Evolutionary conservation across 2,113 vertebrate genomes (phyloP).

Genomic region (Danio rerio): DNA sequence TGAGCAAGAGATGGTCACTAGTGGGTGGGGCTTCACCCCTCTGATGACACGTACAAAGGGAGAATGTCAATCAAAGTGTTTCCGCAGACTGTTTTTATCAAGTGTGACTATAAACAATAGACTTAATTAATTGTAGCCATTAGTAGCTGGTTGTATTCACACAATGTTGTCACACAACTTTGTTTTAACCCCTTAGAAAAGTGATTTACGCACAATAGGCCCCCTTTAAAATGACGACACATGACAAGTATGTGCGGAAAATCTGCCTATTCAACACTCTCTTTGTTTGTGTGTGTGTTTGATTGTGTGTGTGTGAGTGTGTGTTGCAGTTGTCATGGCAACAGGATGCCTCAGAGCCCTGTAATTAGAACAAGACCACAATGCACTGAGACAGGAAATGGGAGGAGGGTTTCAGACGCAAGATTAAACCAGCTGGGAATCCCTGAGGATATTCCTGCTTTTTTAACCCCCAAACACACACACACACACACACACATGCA

Average conservation of each 20-base stretch:
- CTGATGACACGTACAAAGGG: too few species aligned
- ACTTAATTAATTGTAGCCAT: too few species aligned
- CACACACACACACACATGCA: not conserved
- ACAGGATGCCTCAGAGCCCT: constrained; percentile 59
- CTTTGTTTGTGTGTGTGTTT: constrained; percentile 4
- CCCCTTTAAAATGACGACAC: constrained; percentile 63
- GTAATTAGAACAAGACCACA: constrained; percentile 60
- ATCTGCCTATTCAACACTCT: constrained; percentile 54
- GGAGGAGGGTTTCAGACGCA: not conserved
- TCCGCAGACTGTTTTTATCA: too few species aligned
- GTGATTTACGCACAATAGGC: too few species aligned
- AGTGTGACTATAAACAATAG: too few species aligned
- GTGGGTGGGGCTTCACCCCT: too few species aligned
- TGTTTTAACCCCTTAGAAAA: too few species aligned
- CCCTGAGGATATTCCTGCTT: constrained; percentile 4
- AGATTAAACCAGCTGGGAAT: constrained; percentile 19
- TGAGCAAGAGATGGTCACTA: too few species aligned
- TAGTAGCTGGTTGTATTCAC: too few species aligned
- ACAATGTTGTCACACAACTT: too few species aligned
- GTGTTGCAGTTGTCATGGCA: constrained; percentile 36
- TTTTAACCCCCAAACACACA: not conserved
- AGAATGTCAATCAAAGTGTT: too few species aligned
- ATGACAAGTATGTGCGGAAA: constrained; percentile 59
- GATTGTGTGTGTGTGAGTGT: not conserved
- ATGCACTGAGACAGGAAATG: constrained; percentile 43